Evolutionary conservation across 2,113 vertebrate genomes (phyloP), one percentile per base, ranked within the genome.

Genomic region (Stigmatopora nigra): DNA sequence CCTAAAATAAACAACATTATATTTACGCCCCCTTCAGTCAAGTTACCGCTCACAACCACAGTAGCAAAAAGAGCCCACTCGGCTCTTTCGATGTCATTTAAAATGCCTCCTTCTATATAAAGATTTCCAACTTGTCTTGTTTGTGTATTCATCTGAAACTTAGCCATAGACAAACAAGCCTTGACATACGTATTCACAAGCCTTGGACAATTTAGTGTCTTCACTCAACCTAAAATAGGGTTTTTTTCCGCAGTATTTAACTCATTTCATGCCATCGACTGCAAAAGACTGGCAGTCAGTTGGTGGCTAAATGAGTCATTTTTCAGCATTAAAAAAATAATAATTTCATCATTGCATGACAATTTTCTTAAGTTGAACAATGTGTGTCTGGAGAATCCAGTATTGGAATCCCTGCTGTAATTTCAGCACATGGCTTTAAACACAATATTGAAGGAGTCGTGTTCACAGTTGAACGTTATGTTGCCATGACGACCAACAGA

Each of bases 351-450:
- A 10, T 41, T 31, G 25, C 25, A 31, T 31, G 25, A 31, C 25
- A 31, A 31, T 31, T 31, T 31, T 31, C 25, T 31, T 31, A 31
- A 31, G 3, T 35, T 69, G 22, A 67, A n/a, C 15, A n/a, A 25
- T 22, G n/a, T 11, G 31, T n/a, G 35, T 19, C 66, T 55, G 60
- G 15, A 53, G 69, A 51, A 65, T 67, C 61, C 25, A 52, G 77
- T 64, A 61, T 72, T 73, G 61, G 63, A 45, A 73, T 80, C 73
- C 70, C 69, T 75, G 63, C 67, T 73, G 63, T 25, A 38, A 63
- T 58, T 69, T 17, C 52, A 48, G 22, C 19, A 48, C 17, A 61
- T 35, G 38, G 17, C 4, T 13, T 22, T 22, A n/a, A n/a, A 46
- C 56, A n/a, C 44, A 25, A 12, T 0, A 13, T 57, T 71, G 35